Base-by-base conservation (phyloP, 2,113 vertebrate genomes). In the Polypterus senegalus region DNA sequence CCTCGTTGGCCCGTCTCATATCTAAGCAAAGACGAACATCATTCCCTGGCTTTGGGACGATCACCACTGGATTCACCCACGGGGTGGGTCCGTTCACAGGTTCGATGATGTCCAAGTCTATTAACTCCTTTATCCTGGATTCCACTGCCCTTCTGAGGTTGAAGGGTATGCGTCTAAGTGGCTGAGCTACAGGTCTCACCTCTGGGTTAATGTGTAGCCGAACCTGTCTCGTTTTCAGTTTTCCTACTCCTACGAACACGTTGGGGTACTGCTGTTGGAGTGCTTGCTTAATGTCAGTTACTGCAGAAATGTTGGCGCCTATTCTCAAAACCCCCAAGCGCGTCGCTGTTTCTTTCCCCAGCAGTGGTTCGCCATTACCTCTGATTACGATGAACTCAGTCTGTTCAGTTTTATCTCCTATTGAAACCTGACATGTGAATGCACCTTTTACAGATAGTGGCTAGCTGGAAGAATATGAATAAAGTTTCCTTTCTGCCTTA, bases 141-240 rank as follows among this genome's bases (percentile, higher is more conserved):
- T 55, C 54, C 54, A 55, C 54, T 55, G 54, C 54, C 27, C 27
- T 55, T 11, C 54, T 55, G 54, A 55, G 7, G 54, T 11, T 55
- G 54, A 55, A 55, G 27, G 54, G 54, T 11, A 55, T 7, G 6
- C 54, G 6, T 7, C 54, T 5, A 55, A 55, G 6, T 55, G 54
- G 54, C 27, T 55, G 54, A 5, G 54, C 54, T 7, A 55, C 54
- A 55, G 54, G 54, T 55, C 7, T 55, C 7, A 55, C 27, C 7
- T 11, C 27, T 11, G 6, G 7, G 27, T 55, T 55, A 7, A 55
- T 11, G 27, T 55, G 54, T 7, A 55, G 6, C 27, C 27, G 7
- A 5, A 55, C 7, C 54, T 55, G 54, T 7, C 6, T 7, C 6
- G 6, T 11, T 55, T 11, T 6, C 4, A 55, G 54, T 11, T 55